Base-by-base conservation (phyloP, 2,113 vertebrate species). In the Sceloporus undulatus region DNA sequence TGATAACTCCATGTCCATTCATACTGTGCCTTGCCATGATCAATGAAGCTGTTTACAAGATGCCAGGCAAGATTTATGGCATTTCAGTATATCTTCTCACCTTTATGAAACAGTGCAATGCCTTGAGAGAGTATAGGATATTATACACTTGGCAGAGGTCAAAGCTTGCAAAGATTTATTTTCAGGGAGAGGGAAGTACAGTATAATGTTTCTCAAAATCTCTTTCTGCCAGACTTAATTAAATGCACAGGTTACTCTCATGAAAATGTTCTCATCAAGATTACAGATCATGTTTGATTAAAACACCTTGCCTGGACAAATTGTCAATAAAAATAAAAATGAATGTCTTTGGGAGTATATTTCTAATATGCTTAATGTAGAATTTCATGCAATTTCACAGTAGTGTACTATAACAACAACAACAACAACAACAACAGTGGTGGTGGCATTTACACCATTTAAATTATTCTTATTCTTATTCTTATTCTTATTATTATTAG, bases 251-350 rank as follows among this genome's bases (percentile, higher is more conserved):
- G 29, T 71, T 25, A 70, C n/a, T 29, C n/a, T 70, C n/a, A 87
- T 40, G n/a, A 40, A 80, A 71, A 19, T 29, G n/a, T 40, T 70
- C 65, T 79, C 85, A 87, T 87, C 85, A 59, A 52, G 48, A 56
- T 54, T 80, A 40, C 48, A 87, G 59, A 71, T 71, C 68, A 80
- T 29, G 77, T 71, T 87, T 80, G 66, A 80, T 80, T 87, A 80
- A 79, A 87, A 73, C 19, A 70, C 48, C 80, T 71, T 29, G 77
- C 66, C 66, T 73, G 25, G 85, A 87, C 52, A 87, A 80, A 87
- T 87, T 87, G 66, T 77, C 85, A 87, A 59, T 87, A 87, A 71
- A 87, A 71, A 86, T 70, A 38, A 80, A 79, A 87, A 73, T 8
- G 85, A 73, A 80, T 27, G 54, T 59, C 5, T 70, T 79, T 40